Evolutionary conservation across 2,113 vertebrate genomes (phyloP), one percentile per base, ranked within the genome.

Genomic region (Larimichthys crocea): DNA sequence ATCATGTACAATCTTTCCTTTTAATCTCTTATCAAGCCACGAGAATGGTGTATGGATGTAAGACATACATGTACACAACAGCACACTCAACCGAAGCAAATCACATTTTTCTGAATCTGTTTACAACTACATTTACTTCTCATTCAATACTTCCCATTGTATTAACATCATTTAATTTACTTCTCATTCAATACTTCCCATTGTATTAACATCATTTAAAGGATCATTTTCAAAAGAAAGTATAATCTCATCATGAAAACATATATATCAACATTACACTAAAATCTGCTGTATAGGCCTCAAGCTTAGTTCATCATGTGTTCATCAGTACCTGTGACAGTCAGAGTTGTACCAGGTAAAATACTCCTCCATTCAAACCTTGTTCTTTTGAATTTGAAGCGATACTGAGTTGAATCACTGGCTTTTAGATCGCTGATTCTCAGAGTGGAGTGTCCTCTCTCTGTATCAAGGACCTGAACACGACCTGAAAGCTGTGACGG

Each of bases 361-460:
- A 19, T 42, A 1, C 5, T 82, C 2, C 3, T 10, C 75, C 63
- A 75, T 56, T 44, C 55, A 73, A 35, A 69, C 0, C 0, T 0
- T 0, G 0, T 0, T 65, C 62, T 1, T 61, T 1, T 69, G 62
- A 78, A 62, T 40, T 2, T 74, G 26, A 83, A 87, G 62, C 1
- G 61, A 70, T 88, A 90, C 11, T 72, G 2, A 3, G 63, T 76
- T 44, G 88, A 83, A 9, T 90, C 88, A 0, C 12, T 75, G n/a
- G 44, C 14, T 86, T 4, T 81, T 77, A 90, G 0, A 19, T 84
- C 5, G 0, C 0, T 65, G 50, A 88, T 82, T 69, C 20, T 88
- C 78, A 89, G 50, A 61, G 46, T 88, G 66, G 76, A 86, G 26
- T 1, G 7, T 70, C 56, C 20, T 19, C 0, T 0, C 9, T 1